Conservation (phyloP, 1,140 invertebrate genomes). For the Drosophila lini region DNA sequence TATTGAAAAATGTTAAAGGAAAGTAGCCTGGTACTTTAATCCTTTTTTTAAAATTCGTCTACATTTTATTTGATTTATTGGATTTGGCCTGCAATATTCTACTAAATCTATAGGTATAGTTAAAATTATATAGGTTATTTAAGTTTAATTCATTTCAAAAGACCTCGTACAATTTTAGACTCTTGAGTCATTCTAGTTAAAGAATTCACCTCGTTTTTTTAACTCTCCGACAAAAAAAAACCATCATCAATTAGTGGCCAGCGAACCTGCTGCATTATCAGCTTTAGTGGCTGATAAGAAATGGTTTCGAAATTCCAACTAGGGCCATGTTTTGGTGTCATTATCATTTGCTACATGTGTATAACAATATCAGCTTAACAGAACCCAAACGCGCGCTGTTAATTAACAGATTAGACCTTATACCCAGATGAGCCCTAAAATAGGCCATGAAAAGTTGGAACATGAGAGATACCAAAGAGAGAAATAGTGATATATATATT, state of each 20-base stretch:
- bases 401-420: background rate
- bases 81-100: too few relatives aligned
- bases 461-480: background rate
- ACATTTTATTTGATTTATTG: too few relatives aligned
- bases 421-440: constrained; percentile 4
- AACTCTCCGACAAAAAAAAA: background rate
- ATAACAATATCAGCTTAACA: constrained; percentile 4
- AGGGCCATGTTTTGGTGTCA: constrained; percentile 30
- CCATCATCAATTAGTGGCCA: constrained; percentile 37
- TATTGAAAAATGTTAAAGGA: too few relatives aligned
- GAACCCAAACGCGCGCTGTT: constrained; percentile 1
- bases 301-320: constrained; percentile 23
- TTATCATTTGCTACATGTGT: constrained; percentile 27
- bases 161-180: background rate
- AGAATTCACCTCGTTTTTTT: background rate
- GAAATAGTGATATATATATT: background rate
- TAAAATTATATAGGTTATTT: background rate
- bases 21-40: too few relatives aligned
- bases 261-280: constrained; percentile 33
- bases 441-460: background rate
- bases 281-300: constrained; percentile 30
- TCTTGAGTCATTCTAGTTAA: constrained; percentile 5
- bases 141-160: background rate
- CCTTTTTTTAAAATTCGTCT: too few relatives aligned
- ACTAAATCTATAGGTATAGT: too few relatives aligned